Base-by-base conservation (phyloP, 1,140 invertebrate genomes). In the Nilaparvata lugens region DNA sequence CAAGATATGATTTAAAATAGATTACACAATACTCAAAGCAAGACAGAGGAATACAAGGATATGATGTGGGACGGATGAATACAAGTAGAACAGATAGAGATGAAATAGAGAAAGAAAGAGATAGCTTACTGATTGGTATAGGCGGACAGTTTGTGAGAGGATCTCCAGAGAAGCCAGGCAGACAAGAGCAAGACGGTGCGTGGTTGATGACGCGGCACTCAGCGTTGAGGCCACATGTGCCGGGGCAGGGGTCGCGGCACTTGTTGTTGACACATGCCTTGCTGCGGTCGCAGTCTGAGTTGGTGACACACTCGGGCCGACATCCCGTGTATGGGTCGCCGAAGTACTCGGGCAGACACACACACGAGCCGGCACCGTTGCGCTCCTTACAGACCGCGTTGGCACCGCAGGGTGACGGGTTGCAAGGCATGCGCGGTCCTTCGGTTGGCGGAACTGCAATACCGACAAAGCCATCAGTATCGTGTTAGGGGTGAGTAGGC, bases 161-260 rank as follows among this genome's bases (percentile, higher is more conserved):
- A 54, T 87, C 83, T 42, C 85, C 80, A 70, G 78, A 81, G 66
- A 78, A 82, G n/a, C 79, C 78, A 31, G 71, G 63, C 63, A 78
- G 76, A 65, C 84, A 87, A 48, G 77, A 79, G 69, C 83, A 85
- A 67, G 84, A 81, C 1, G 84, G 81, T 63, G 80, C 82, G 64
- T 85, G 83, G 69, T 85, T 85, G 52, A 83, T 75, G n/a, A 83
- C 78, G 71, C 77, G 75, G 66, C 85, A 87, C 55, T 85, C 79
- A 2, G 82, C 88, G 67, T 89, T 88, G 28, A 78, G 75, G 45
- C 84, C 87, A 71, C 88, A 91, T 28, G 82, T 81, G 18, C 86
- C 84, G 0, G 80, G 81, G 67, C 89, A 91, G 25, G 88, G 88
- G 75, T 91, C 82, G 65, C 78, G 78, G 68, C 88, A 91, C 74